Conservation (phyloP, 2,888 invertebrate genomes). For the Xylocampa areola region DNA sequence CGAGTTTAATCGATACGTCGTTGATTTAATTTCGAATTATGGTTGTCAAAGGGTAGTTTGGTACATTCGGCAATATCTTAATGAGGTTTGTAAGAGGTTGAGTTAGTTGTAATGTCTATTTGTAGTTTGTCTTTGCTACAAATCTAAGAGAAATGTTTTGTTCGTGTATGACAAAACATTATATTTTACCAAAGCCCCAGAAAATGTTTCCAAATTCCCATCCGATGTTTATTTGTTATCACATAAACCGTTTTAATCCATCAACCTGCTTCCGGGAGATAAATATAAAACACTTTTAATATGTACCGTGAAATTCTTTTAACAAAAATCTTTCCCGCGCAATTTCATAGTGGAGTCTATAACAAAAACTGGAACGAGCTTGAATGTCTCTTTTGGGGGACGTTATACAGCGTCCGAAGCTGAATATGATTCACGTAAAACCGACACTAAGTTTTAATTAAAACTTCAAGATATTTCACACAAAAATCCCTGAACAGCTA, state of each 20-base stretch:
- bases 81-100: slow-evolving; percentile 9
- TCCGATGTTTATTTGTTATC: slow-evolving; percentile 19
- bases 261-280: slow-evolving; percentile 37
- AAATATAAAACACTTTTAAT: slow-evolving; percentile 44
- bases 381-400: slow-evolving; percentile 75
- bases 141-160: too few relatives aligned
- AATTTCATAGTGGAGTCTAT: slow-evolving; percentile 64
- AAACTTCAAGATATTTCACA: slow-evolving; percentile 74
- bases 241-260: slow-evolving; percentile 46
- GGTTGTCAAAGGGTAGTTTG: slow-evolving; percentile 37
- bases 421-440: slow-evolving; percentile 77
- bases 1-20: slow-evolving; percentile 48
- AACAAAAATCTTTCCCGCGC: slow-evolving; percentile 57
- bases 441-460: slow-evolving; percentile 80
- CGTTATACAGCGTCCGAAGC: slow-evolving; percentile 68
- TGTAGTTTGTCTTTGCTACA: too few relatives aligned
- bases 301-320: slow-evolving; percentile 49
- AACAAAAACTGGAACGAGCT: slow-evolving; percentile 63
- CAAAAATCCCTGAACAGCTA: slow-evolving; percentile 65
- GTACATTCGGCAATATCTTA: slow-evolving; percentile 8
- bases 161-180: neutral
- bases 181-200: neutral
- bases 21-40: slow-evolving; percentile 48
- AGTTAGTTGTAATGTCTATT: slow-evolving; percentile 1
- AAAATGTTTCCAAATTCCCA: slow-evolving; percentile 3